A percentile compares a stretch with the other conserved stretches of the same genome.
Evolutionary conservation across 2,888 invertebrate genomes (phyloP).

Genomic region (Cephus nigrinus): DNA sequence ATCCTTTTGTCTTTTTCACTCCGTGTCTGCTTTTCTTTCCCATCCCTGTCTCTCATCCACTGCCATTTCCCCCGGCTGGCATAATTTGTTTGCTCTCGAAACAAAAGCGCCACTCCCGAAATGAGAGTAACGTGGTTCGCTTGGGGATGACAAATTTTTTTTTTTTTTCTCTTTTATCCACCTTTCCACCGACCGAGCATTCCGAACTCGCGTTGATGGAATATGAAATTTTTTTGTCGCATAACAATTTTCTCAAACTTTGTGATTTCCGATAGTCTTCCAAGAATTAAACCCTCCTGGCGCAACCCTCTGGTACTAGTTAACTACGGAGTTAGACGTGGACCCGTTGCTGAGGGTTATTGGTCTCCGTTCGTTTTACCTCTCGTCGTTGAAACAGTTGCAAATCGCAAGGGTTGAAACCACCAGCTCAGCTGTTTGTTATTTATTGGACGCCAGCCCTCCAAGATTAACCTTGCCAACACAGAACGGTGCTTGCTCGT

Average conservation of each 20-base stretch:
- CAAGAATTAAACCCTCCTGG: not conserved
- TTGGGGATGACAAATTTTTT: not conserved
- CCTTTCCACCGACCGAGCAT: constrained; percentile 9
- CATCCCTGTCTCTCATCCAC: constrained; percentile 15
- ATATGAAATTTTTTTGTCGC: not conserved
- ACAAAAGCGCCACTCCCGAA: constrained; percentile 1
- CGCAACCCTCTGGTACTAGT: not conserved
- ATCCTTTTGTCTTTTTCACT: constrained; percentile 6
- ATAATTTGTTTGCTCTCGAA: constrained; percentile 7
- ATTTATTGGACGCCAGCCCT: constrained; percentile 32
- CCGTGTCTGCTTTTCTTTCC: constrained; percentile 12
- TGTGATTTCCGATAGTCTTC: not conserved
- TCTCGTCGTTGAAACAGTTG: constrained; percentile 11
- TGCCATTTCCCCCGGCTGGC: constrained; percentile 10
- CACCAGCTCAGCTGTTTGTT: constrained; percentile 33
- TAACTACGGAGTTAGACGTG: not conserved
- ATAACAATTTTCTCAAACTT: not conserved
- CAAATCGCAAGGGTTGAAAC: constrained; percentile 22
- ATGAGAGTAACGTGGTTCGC: constrained; percentile 4
- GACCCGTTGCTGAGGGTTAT: not conserved
- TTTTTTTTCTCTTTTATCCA: constrained; percentile 9
- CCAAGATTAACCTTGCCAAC: constrained; percentile 28
- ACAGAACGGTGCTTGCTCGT: not conserved
- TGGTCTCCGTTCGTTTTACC: not conserved
- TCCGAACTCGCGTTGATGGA: not conserved